These are phyloP conservation scores for Limnephilus lunatus DNA, from an alignment of 2,888 invertebrate genomes.

Conservation along the genomic window DNA sequence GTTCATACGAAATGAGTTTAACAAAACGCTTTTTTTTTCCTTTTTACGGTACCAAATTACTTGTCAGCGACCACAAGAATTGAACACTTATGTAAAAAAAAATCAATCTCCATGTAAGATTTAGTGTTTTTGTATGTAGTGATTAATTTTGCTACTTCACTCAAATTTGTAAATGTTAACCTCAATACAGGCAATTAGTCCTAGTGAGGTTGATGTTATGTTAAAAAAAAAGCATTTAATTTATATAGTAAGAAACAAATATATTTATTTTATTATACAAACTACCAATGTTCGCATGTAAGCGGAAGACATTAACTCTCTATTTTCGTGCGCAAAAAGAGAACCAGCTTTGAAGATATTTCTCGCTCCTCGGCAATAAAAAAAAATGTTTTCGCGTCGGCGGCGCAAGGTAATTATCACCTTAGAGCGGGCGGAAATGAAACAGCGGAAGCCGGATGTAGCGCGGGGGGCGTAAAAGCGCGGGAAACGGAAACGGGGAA, in stretches of 20 bases:
- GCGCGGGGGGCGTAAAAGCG: conserved; percentile 39
- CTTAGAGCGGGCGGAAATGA: conserved; percentile 54
- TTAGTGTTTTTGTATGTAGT: no score
- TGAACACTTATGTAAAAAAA: no score
- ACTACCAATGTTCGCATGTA: no score
- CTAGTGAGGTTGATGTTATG: no score
- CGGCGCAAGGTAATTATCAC: conserved; percentile 55
- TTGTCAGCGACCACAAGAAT: not conserved
- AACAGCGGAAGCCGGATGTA: conserved; percentile 60
- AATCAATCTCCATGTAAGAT: no score
- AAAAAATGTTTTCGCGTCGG: conserved; percentile 35
- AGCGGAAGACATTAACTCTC: conserved; percentile 21
- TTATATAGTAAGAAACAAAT: no score
- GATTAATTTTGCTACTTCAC: no score
- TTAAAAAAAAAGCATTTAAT: no score
- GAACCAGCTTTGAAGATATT: not conserved
- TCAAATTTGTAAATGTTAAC: no score
- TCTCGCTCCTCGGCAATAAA: conserved; percentile 31
- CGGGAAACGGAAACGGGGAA: conserved; percentile 15
- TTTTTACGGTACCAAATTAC: not conserved
- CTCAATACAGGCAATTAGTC: no score
- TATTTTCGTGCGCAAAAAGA: conserved; percentile 21
- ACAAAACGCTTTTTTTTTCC: not conserved
- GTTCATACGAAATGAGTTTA: not conserved
- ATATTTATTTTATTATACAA: no score